Evolutionary conservation across 2,888 invertebrate species (phyloP).

Genomic region (Seira musarum): DNA sequence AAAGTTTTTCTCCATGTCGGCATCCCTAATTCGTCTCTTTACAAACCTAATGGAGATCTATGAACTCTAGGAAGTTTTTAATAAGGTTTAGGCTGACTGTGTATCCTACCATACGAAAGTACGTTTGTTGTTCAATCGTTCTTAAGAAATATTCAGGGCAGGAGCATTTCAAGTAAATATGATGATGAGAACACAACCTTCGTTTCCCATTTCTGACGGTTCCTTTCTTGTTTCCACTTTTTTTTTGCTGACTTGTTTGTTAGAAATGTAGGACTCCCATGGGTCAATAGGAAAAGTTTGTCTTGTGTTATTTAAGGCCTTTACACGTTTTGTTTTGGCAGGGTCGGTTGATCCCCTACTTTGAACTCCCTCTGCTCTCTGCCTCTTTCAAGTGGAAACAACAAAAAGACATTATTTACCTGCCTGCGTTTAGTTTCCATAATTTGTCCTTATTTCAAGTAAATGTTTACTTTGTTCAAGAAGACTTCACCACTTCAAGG

Average conservation of each 20-base stretch:
- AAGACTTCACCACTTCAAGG: neutral
- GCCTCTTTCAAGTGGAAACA: neutral
- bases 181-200: neutral
- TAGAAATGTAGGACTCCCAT: conserved; percentile 19
- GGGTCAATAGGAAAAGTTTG: conserved; percentile 28
- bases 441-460: neutral
- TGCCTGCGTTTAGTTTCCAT: neutral
- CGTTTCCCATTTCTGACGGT: neutral
- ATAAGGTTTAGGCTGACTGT: too few relatives aligned
- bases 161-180: conserved; percentile 4
- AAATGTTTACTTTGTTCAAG: neutral
- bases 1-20: neutral
- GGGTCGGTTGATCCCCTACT: conserved; percentile 14
- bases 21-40: neutral
- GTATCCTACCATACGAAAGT: too few relatives aligned
- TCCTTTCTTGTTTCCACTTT: neutral
- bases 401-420: neutral
- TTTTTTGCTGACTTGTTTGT: conserved; percentile 27
- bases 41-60: too few relatives aligned
- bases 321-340: conserved; percentile 52
- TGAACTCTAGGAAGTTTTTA: too few relatives aligned
- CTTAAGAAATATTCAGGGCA: neutral
- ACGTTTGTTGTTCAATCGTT: too few relatives aligned
- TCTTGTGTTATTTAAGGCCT: conserved; percentile 47
- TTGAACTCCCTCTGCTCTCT: neutral